Base-by-base conservation (phyloP, 2,888 invertebrate genomes). In the Lysandra coridon region DNA sequence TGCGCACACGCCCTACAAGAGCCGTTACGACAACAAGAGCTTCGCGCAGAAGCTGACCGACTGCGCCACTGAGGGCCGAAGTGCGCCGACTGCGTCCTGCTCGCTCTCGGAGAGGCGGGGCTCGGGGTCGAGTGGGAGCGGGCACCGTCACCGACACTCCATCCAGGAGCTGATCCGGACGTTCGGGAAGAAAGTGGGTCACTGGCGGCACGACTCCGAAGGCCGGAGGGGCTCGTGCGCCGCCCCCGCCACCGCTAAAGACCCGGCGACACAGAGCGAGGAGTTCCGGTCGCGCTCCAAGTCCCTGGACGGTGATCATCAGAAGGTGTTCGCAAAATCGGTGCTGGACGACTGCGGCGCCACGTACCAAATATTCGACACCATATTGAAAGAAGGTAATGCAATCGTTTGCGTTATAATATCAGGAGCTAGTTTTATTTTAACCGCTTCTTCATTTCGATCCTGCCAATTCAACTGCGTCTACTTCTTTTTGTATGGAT, bases 351-450 rank as follows among this genome's bases (percentile, higher is more conserved):
- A 98, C 87, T 97, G 97, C 87, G 97, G 97, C 78, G 96, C 97
- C 10, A 98, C 97, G 5, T 98, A 98, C 87, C 95, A 96, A 87
- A 97, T 98, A 85, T 98, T 96, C 89, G 97, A 98, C 83, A 95
- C 96, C 83, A 98, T 98, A 86, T 93, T 98, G 44, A 89, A 87
- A 89, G 92, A 94, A 93, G 94, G 94, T 94, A 92, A 82, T 80
- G 81, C 23, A 33, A 69, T 73, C 78, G 69, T 49, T 62, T 23
- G 62, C n/a, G 62, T 62, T 60, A n/a, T 37, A 40, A 40, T 44
- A 44, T 44, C 44, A 7, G 7, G 44, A 44, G 7, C 6, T 60
- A 60, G n/a, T n/a, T 23, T 7, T 23, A 49, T 49, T 49, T 49
- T 10, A 2, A 12, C 49, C 10, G 10, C 49, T 49, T 49, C 2